Conservation (phyloP, 2,797 vertebrate species). For the Enteromius thamalakanensis region DNA sequence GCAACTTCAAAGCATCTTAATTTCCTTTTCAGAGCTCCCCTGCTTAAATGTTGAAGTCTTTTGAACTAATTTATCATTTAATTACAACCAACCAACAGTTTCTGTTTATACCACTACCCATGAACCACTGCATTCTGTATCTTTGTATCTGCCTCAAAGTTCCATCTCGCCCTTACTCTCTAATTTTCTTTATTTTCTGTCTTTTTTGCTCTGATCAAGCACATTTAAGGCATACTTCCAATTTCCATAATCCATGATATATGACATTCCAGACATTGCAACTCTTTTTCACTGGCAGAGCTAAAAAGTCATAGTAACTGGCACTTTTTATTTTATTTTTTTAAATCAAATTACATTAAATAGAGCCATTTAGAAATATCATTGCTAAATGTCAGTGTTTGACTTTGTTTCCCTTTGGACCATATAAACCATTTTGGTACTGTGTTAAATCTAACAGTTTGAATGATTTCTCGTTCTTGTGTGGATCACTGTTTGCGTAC, state of each 20-base stretch:
- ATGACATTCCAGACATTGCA: neutral
- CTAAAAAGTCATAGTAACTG: neutral
- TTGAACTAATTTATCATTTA: conserved; percentile 38
- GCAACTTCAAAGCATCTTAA: conserved; percentile 18
- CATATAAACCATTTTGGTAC: neutral
- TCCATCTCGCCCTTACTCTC: neutral
- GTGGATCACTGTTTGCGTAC: neutral
- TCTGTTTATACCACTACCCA: neutral
- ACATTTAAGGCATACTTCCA: neutral
- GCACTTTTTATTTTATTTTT: neutral
- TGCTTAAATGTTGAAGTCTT: conserved; percentile 10
- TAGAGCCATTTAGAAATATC: neutral
- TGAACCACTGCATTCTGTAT: neutral
- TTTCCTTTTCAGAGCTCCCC: conserved; percentile 7
- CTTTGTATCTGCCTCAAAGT: neutral
- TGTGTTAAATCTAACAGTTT: neutral
- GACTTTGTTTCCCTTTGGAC: neutral
- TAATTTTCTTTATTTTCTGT: neutral
- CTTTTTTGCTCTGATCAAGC: neutral
- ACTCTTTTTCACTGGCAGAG: neutral
- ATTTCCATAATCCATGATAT: neutral
- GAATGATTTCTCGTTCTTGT: neutral
- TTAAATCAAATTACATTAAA: neutral
- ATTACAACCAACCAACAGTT: conserved; percentile 3
- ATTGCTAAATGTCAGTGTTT: neutral